phyloP scores from a whole-genome alignment of 1,140 invertebrate species.

The Homarus americanus region DNA sequence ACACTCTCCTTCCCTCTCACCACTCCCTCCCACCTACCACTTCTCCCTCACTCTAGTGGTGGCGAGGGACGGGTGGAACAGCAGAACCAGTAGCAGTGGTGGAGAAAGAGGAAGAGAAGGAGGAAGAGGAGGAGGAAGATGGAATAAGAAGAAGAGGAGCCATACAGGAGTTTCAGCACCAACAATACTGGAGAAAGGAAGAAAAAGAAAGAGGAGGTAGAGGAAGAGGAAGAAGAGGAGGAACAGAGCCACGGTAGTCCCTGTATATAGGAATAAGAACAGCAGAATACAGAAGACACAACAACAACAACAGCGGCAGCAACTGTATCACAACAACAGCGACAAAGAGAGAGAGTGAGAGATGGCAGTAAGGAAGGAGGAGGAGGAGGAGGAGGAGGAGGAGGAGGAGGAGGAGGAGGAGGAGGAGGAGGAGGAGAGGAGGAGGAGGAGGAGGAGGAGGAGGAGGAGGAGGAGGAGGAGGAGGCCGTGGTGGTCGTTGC shows the following conservation, averaged over 20 bases:
- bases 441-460: slow-evolving; percentile 8
- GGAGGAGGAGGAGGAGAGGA: slow-evolving; percentile 9
- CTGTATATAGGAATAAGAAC: background rate
- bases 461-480: slow-evolving; percentile 8
- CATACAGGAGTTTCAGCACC: background rate
- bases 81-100: slow-evolving; percentile 34
- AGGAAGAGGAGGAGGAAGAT: background rate
- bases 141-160: slow-evolving; percentile 24
- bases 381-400: slow-evolving; percentile 23
- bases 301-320: no score
- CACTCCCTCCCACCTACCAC: background rate
- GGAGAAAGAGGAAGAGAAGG: slow-evolving; percentile 13
- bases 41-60: slow-evolving; percentile 1
- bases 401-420: slow-evolving; percentile 24
- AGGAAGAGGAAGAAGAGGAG: no score
- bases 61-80: slow-evolving; percentile 33
- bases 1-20: background rate
- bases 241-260: no score
- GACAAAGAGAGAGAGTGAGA: background rate
- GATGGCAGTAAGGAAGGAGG: slow-evolving; percentile 6
- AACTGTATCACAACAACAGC: background rate
- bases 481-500: slow-evolving; percentile 39
- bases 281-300: background rate
- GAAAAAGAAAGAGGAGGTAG: background rate
- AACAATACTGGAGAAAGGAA: background rate